These are phyloP conservation scores for Rhagophthalmus giganteus DNA, from an alignment of 2,888 invertebrate species.

Conservation along the genomic window DNA sequence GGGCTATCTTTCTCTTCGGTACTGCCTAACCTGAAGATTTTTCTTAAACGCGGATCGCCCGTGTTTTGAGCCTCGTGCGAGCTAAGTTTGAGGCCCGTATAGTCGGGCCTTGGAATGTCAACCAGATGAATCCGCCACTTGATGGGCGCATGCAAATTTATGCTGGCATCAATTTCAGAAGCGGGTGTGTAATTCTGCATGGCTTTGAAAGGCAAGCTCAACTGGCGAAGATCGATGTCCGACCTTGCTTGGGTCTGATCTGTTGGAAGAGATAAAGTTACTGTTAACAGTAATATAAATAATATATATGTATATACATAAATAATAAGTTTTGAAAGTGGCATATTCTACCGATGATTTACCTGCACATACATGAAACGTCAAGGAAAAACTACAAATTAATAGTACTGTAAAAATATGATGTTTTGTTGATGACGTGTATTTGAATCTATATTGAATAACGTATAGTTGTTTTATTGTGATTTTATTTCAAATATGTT, in stretches of 20 bases:
- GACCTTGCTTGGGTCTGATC: constrained; percentile 57
- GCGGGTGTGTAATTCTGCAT: constrained; percentile 80
- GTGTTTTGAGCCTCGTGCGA: constrained; percentile 72
- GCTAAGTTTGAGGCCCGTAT: constrained; percentile 71
- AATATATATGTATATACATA: too few relatives aligned
- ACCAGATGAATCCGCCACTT: constrained; percentile 64
- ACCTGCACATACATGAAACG: too few relatives aligned
- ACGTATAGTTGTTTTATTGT: too few relatives aligned
- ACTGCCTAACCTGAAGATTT: constrained; percentile 71
- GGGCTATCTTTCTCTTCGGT: constrained; percentile 62
- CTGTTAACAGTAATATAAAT: too few relatives aligned
- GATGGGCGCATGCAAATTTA: constrained; percentile 76
- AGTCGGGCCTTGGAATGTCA: constrained; percentile 74
- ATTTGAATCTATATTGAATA: too few relatives aligned
- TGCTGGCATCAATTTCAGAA: constrained; percentile 82
- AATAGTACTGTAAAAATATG: too few relatives aligned
- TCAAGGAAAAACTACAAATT: too few relatives aligned
- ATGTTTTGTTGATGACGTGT: too few relatives aligned
- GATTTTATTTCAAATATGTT: too few relatives aligned
- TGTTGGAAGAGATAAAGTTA: too few relatives aligned
- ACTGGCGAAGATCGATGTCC: constrained; percentile 74
- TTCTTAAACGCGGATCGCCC: constrained; percentile 75
- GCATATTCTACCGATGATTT: too few relatives aligned
- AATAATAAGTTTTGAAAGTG: too few relatives aligned
- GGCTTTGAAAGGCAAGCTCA: constrained; percentile 76